Evolutionary conservation across 2,888 invertebrate species (phyloP), one percentile per base, ranked within the genome.

Genomic region (Melinopterus prodromus): DNA sequence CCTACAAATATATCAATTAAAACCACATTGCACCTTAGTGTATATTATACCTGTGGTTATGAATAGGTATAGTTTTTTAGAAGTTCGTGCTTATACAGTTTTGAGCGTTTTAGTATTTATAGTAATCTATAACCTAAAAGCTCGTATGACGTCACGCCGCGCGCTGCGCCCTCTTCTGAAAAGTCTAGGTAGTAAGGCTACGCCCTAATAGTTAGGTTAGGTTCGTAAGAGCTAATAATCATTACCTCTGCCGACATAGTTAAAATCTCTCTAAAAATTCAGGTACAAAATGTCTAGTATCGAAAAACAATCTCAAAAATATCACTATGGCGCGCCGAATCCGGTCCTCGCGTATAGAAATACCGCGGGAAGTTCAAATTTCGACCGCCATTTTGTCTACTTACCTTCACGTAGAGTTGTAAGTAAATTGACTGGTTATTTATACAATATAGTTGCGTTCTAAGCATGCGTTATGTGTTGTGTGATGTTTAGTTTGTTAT

Each of bases 251-350:
- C 12, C 14, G 35, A 53, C 69, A 26, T 15, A 16, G 70, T 76
- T 77, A 69, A 77, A n/a, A 53, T 35, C 16, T 70, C 69, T 70
- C 76, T 71, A 80, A 78, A 78, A 80, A 78, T 80, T 80, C 80
- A 80, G 80, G 80, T 80, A 80, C 80, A 80, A 80, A 80, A 80
- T 69, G 77, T 80, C 69, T 72, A 70, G 14, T 69, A 74, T 77
- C 78, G 53, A 71, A 74, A 71, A 71, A 75, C 37, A 70, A 76
- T 81, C 76, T 80, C 78, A 79, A 81, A 79, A 80, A 81, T 79
- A 81, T 79, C 71, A 80, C 74, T 75, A 35, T 35, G 71, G 71
- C 70, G n/a, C 14, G 9, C 38, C 75, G 71, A 78, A 70, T 53
- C 53, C 9, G 53, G 5, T 9, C 53, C 53, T 53, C 53, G 3